Evolutionary conservation across 2,797 vertebrate species (phyloP).

Genomic region (Pseudochirops cupreus): DNA sequence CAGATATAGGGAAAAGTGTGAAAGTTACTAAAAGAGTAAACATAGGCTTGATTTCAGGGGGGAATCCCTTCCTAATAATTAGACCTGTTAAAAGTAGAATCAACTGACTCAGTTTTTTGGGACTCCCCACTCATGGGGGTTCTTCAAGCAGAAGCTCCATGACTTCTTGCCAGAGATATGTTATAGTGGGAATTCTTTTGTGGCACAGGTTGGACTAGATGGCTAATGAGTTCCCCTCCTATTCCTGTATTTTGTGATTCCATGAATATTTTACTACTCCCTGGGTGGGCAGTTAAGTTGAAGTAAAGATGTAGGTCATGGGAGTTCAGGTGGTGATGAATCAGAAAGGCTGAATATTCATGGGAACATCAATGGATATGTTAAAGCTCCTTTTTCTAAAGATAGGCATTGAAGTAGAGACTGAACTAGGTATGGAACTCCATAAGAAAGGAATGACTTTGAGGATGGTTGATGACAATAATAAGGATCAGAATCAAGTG

Average conservation of each 20-base stretch:
- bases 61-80: neutral
- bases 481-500: neutral
- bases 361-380: neutral
- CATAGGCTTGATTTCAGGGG: neutral
- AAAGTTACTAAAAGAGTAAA: neutral
- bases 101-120: neutral
- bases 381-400: neutral
- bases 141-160: neutral
- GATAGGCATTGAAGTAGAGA: neutral
- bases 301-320: neutral
- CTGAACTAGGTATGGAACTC: neutral
- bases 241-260: neutral
- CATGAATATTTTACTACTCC: neutral
- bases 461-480: neutral
- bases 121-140: neutral
- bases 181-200: neutral
- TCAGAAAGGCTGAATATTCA: neutral
- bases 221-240: neutral
- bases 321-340: neutral
- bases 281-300: neutral
- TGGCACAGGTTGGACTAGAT: neutral
- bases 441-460: neutral
- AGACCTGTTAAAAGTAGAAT: neutral
- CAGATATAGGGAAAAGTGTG: neutral
- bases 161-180: neutral